Conservation (phyloP, 2,113 vertebrate species). For the Isichthys henryi region DNA sequence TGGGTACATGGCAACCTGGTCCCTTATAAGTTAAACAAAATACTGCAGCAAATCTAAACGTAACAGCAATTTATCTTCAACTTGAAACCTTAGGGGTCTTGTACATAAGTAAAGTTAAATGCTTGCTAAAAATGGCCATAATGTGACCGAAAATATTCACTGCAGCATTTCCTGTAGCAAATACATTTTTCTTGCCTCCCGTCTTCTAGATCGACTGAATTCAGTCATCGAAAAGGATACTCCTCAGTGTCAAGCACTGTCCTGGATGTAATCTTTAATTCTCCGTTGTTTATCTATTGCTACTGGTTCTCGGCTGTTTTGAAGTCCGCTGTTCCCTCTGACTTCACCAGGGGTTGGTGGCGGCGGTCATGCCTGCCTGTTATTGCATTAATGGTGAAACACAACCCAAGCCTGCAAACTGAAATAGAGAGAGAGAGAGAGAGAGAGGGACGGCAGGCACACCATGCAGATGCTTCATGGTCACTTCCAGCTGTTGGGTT, state of each 20-base stretch:
- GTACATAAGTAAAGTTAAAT: background rate
- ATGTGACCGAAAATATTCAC: background rate
- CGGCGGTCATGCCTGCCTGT: background rate
- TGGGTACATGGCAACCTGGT: background rate
- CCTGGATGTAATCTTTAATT: background rate
- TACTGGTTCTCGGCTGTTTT: background rate
- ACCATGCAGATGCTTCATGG: background rate
- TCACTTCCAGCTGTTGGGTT: background rate
- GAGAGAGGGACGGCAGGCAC: background rate
- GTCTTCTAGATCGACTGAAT: background rate
- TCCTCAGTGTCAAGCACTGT: background rate
- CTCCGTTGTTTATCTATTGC: background rate
- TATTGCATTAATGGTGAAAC: background rate
- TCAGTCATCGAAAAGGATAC: background rate
- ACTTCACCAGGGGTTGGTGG: background rate
- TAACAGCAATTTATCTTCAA: background rate
- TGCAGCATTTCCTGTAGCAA: background rate
- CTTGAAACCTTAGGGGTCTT: slow-evolving; percentile 1
- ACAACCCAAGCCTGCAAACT: background rate
- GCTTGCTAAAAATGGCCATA: background rate
- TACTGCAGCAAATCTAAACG: background rate
- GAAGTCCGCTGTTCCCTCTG: background rate
- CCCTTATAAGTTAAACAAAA: background rate
- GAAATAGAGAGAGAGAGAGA: background rate
- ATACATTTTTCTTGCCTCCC: background rate